Evolutionary conservation across 2,888 invertebrate genomes (phyloP).

Genomic region (Phrixothrix hirtus): DNA sequence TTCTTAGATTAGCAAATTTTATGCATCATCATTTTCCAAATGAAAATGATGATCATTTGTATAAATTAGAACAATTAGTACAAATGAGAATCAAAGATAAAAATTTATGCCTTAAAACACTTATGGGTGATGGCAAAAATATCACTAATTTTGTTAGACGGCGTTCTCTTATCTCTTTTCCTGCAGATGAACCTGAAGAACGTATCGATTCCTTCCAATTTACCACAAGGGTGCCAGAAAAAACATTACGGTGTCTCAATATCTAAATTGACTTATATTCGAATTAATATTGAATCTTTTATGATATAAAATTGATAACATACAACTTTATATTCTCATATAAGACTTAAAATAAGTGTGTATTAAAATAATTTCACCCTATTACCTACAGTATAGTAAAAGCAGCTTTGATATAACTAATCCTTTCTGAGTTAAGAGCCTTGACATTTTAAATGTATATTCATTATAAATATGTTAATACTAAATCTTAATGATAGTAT

Average conservation of each 20-base stretch:
- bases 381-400: not conserved
- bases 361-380: not conserved
- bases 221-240: conserved; percentile 71
- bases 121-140: conserved; percentile 58
- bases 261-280: conserved; percentile 57
- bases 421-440: too few species aligned
- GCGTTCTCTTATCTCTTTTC: conserved; percentile 29
- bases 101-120: conserved; percentile 61
- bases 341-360: not conserved
- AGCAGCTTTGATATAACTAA: too few species aligned
- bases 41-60: conserved; percentile 76
- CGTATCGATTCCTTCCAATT: conserved; percentile 65
- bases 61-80: conserved; percentile 73
- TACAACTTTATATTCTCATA: not conserved
- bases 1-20: conserved; percentile 78
- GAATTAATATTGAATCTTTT: too few species aligned
- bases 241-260: conserved; percentile 77
- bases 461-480: too few species aligned
- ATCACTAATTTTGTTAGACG: conserved; percentile 46
- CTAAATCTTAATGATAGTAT: too few species aligned
- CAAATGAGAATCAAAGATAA: conserved; percentile 52
- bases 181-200: conserved; percentile 39
- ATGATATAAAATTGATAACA: too few species aligned
- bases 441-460: too few species aligned
- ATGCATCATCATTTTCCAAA: conserved; percentile 79